phyloP scores from a whole-genome alignment of 2,888 invertebrate genomes.

The Drosophila lacicola region DNA sequence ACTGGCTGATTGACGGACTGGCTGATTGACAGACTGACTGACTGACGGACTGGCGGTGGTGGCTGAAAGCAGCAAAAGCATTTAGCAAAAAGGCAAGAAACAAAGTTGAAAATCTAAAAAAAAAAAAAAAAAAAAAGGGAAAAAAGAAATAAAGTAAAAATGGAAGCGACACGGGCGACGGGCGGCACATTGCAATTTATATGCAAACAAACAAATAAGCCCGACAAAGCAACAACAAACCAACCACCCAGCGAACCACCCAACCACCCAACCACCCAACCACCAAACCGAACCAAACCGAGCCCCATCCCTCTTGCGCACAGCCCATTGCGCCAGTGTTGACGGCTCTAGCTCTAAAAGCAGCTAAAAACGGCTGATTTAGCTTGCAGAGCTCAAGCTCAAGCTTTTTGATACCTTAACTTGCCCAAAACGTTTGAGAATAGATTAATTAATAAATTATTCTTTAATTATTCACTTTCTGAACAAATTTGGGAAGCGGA shows the following conservation, averaged over 20 bases:
- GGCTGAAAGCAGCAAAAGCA: constrained; percentile 59
- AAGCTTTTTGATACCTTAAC: no score
- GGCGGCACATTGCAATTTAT: constrained; percentile 72
- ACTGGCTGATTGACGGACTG: constrained; percentile 28
- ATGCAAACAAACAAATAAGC: constrained; percentile 79
- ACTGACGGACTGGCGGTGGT: constrained; percentile 20
- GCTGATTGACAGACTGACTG: constrained; percentile 15
- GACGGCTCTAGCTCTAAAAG: no score
- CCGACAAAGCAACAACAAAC: constrained; percentile 43
- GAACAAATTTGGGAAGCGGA: no score
- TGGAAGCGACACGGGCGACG: constrained; percentile 12
- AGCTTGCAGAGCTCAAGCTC: no score
- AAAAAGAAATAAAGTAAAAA: constrained; percentile 54
- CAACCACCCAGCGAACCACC: constrained; percentile 14
- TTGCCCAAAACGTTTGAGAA: no score
- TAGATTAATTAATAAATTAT: no score
- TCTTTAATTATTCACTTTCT: no score
- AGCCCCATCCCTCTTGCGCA: neutral
- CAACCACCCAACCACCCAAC: constrained; percentile 31
- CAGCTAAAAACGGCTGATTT: no score
- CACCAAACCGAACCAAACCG: constrained; percentile 1
- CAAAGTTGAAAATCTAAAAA: constrained; percentile 63
- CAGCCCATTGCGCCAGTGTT: constrained; percentile 14
- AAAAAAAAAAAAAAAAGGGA: constrained; percentile 48
- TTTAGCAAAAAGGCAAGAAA: constrained; percentile 61